Conservation (phyloP, 1,140 invertebrate genomes). For the Dolichoris vasculosae region DNA sequence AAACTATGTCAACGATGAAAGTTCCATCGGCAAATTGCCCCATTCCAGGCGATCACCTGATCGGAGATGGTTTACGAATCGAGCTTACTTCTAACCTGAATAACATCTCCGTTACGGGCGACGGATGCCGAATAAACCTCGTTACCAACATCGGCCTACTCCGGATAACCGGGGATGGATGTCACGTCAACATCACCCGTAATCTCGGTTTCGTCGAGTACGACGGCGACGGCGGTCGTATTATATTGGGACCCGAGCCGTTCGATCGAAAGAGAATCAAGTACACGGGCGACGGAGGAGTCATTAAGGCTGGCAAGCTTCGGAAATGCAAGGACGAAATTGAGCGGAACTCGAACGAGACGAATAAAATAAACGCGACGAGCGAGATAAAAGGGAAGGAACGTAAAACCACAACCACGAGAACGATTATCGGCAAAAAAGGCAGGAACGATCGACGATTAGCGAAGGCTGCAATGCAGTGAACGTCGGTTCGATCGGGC, state of each 20-base stretch:
- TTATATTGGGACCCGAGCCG: conserved; percentile 59
- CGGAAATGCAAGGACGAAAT: not conserved
- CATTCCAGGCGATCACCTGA: conserved; percentile 39
- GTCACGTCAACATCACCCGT: conserved; percentile 55
- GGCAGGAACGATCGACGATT: too few relatives aligned
- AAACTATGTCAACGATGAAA: not conserved
- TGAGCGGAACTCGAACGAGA: not conserved
- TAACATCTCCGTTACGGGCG: conserved; percentile 58
- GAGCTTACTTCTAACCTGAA: conserved; percentile 57
- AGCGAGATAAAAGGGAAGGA: not conserved
- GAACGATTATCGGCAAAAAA: not conserved
- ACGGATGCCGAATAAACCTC: conserved; percentile 63
- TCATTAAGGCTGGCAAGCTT: conserved; percentile 30
- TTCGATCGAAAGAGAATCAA: conserved; percentile 53
- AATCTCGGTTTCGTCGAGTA: conserved; percentile 66
- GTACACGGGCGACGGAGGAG: conserved; percentile 63
- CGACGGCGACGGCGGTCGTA: conserved; percentile 64
- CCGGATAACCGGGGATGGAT: conserved; percentile 65
- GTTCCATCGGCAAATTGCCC: not conserved
- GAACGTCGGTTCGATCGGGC: too few relatives aligned
- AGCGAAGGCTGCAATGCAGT: too few relatives aligned
- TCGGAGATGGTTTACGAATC: conserved; percentile 62
- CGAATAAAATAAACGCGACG: not conserved
- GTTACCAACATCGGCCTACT: conserved; percentile 60
- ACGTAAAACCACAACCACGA: not conserved